Evolutionary conservation across 2,113 vertebrate genomes (phyloP).

Genomic region (Solenodon paradoxus): DNA sequence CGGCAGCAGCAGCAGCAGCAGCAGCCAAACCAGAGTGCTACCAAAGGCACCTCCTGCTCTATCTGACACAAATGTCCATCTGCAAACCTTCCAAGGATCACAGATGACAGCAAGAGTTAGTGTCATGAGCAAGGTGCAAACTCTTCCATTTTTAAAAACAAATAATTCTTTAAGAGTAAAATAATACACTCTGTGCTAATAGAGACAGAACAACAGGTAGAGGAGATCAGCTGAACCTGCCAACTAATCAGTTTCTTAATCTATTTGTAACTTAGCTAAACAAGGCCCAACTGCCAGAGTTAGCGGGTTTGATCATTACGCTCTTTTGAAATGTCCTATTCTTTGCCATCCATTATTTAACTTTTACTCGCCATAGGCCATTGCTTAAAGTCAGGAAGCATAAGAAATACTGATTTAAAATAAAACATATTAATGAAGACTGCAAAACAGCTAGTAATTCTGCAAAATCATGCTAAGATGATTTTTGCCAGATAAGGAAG

Average conservation of each 20-base stretch:
- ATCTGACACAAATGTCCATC: neutral
- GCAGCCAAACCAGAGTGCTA: neutral
- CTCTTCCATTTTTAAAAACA: neutral
- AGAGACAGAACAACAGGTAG: neutral
- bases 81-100: too few species aligned
- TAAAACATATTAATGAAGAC: constrained; percentile 55
- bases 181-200: neutral
- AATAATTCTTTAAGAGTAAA: neutral
- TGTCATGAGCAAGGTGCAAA: neutral
- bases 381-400: constrained; percentile 47
- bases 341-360: constrained; percentile 36
- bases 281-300: neutral
- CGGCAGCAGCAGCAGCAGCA: fast-evolving
- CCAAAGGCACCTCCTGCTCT: neutral
- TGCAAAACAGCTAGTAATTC: constrained; percentile 46
- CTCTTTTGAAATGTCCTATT: constrained; percentile 29
- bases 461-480: constrained; percentile 26
- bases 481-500: constrained; percentile 47
- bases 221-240: neutral
- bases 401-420: constrained; percentile 55
- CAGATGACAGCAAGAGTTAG: neutral
- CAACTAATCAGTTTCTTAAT: constrained; percentile 22
- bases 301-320: neutral
- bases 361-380: constrained; percentile 25
- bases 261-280: constrained; percentile 23